A percentile compares a stretch with the other conserved stretches of the same genome.
Evolutionary conservation across 2,113 vertebrate genomes (phyloP).

Genomic region (Ranitomeya imitator): DNA sequence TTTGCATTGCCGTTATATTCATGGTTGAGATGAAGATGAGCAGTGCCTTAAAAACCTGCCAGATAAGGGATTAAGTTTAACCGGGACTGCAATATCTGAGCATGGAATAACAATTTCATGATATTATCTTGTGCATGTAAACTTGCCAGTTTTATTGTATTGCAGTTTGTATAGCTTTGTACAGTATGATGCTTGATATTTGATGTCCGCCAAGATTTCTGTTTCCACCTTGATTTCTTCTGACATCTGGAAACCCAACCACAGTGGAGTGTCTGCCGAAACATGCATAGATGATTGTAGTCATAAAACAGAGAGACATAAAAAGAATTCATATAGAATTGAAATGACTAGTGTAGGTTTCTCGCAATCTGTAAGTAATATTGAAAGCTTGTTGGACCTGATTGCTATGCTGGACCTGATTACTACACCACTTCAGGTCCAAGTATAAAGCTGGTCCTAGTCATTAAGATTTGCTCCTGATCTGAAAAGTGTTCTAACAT

Average conservation of each 20-base stretch:
- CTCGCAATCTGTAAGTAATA: background rate
- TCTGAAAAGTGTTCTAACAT: background rate
- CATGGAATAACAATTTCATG: background rate
- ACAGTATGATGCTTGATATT: background rate
- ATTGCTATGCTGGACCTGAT: background rate
- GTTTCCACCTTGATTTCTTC: slow-evolving; percentile 4
- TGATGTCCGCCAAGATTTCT: background rate
- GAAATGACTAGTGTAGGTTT: too few species aligned
- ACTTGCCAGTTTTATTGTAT: slow-evolving; percentile 1
- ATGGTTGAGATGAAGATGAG: background rate
- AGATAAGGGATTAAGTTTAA: background rate
- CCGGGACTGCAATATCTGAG: background rate
- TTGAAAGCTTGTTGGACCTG: background rate
- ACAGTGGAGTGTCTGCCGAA: background rate
- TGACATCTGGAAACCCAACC: background rate
- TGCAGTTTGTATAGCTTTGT: background rate
- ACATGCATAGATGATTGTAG: background rate
- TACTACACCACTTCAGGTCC: too few species aligned
- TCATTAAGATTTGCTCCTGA: background rate
- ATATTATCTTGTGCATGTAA: background rate
- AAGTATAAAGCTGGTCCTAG: too few species aligned
- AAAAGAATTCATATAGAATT: background rate
- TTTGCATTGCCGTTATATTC: background rate
- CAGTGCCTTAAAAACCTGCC: background rate
- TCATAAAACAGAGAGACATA: background rate